These are phyloP conservation scores for Slavum lentiscoides DNA, from an alignment of 2,888 invertebrate genomes.

Conservation along the genomic window DNA sequence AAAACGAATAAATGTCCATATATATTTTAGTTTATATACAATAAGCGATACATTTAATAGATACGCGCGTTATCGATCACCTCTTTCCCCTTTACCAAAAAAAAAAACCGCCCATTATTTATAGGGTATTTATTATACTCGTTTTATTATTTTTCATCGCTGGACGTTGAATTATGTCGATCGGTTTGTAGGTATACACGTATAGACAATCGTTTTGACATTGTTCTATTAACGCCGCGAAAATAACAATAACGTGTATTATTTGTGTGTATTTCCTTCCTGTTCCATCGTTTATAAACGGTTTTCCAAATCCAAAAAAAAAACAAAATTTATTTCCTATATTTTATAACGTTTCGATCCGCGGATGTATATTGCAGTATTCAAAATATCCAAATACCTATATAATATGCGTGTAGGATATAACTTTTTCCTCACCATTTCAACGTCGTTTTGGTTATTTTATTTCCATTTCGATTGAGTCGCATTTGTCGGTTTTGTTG, in stretches of 20 bases:
- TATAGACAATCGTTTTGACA: too few relatives aligned
- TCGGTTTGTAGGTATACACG: neutral
- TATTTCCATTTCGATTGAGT: too few relatives aligned
- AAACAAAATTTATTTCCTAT: neutral
- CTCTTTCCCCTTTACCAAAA: neutral
- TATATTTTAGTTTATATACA: too few relatives aligned
- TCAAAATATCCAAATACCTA: too few relatives aligned
- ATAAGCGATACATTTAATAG: neutral
- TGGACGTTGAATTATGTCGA: neutral
- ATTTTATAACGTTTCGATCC: neutral
- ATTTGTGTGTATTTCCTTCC: constrained; percentile 8
- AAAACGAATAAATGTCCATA: too few relatives aligned
- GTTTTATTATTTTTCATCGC: constrained; percentile 12
- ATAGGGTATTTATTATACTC: constrained; percentile 7
- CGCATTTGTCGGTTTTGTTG: too few relatives aligned
- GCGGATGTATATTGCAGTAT: neutral
- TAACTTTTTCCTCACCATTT: too few relatives aligned
- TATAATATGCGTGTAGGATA: too few relatives aligned
- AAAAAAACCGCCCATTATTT: neutral
- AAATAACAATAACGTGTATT: constrained; percentile 25
- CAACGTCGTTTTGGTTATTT: too few relatives aligned
- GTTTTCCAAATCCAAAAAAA: constrained; percentile 4
- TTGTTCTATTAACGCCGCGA: neutral
- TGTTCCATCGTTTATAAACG: constrained; percentile 2
- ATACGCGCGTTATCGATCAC: neutral